Evolutionary conservation across 2,113 vertebrate genomes (phyloP), one percentile per base, ranked within the genome.

Genomic region (Rhinogobius similis): DNA sequence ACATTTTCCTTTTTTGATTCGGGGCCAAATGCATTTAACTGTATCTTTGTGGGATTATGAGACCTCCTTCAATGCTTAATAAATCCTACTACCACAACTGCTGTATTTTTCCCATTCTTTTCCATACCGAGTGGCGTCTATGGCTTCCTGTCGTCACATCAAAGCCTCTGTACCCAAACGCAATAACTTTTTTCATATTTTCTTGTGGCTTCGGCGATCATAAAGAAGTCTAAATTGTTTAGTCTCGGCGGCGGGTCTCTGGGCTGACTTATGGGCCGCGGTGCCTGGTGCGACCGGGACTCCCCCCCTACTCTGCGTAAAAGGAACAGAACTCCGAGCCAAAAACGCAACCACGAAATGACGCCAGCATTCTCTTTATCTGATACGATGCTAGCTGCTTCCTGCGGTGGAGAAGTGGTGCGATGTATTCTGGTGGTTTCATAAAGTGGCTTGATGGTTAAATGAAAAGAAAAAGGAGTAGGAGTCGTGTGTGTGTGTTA

Each of bases 211-310:
- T 87, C 82, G 86, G 82, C 75, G 48, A 80, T 79, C 82, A 81
- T 86, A 76, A 78, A 79, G 77, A 81, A 90, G 79, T 89, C 83
- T 90, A 88, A 92, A 92, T 76, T 86, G 92, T 92, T 93, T 92
- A 92, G 89, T 92, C 90, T 93, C 67, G 52, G 82, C 68, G 68
- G 84, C 80, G 64, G 85, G 87, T 83, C 82, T 55, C 41, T 11
- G 44, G 72, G 83, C 73, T 88, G 83, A 88, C 76, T 85, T 76
- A 84, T 72, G 77, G 61, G 73, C 75, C 56, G 20, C 41, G 70
- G 84, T 80, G 86, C 73, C 74, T 78, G 84, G 69, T 9, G 26
- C 81, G 70, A 77, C 78, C 77, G 24, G 67, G 72, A 67, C 75
- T 69, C 61, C 68, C 75, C 70, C 76, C 76, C 65, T 79, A 70